phyloP scores from a whole-genome alignment of 2,888 invertebrate genomes.

The Prionchulus punctatus region DNA sequence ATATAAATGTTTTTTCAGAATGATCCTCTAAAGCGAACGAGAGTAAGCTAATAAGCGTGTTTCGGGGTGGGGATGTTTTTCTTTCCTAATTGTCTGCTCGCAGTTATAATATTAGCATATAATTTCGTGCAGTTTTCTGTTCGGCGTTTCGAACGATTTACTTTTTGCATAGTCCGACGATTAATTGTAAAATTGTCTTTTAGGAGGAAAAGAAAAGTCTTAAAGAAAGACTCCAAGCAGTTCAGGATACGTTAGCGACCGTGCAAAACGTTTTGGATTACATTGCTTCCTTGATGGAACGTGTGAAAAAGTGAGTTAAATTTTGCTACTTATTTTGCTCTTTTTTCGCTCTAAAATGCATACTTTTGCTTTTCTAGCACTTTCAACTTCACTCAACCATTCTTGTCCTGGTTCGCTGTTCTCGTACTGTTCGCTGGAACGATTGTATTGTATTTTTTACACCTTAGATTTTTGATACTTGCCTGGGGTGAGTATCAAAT shows the following conservation, averaged over 20 bases:
- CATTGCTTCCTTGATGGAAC: conserved; percentile 79
- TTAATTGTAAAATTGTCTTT: too few species aligned
- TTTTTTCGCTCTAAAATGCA: too few species aligned
- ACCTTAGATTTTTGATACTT: conserved; percentile 70
- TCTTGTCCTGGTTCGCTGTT: conserved; percentile 79
- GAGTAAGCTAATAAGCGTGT: too few species aligned
- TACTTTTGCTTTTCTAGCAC: conserved; percentile 48
- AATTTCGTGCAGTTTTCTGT: too few species aligned
- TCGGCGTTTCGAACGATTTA: too few species aligned
- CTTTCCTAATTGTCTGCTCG: too few species aligned
- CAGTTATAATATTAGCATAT: too few species aligned
- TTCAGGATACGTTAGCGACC: conserved; percentile 89
- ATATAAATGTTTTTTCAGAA: too few species aligned
- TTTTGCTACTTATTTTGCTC: too few species aligned
- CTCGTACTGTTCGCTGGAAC: conserved; percentile 54
- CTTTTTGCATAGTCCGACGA: too few species aligned
- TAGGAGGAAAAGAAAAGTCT: conserved; percentile 87
- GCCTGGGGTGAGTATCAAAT: conserved; percentile 54
- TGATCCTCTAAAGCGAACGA: too few species aligned
- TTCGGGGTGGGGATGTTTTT: too few species aligned
- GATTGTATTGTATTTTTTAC: conserved; percentile 67
- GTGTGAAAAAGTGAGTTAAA: conserved; percentile 88
- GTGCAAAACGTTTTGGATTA: conserved; percentile 90
- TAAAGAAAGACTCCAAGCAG: conserved; percentile 77
- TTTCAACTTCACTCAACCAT: conserved; percentile 90